Conservation (phyloP, 2,797 vertebrate species). For the Acanthiza pusilla region DNA sequence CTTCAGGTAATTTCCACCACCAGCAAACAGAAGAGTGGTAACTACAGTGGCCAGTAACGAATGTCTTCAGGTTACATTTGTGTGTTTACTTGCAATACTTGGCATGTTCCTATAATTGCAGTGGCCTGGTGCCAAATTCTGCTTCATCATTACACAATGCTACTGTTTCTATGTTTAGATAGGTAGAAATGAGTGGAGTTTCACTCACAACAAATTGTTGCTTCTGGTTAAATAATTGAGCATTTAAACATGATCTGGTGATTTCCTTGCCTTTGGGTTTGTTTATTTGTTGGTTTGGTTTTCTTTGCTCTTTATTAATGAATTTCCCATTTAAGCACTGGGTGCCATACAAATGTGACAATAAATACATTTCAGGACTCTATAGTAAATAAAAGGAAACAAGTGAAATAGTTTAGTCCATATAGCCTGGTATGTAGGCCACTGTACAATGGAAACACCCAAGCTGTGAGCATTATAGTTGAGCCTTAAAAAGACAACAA, state of each 20-base stretch:
- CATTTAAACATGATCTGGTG: background rate
- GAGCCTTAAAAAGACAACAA: background rate
- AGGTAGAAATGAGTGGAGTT: background rate
- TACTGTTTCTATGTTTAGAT: background rate
- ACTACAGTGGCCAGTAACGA: rapidly evolving
- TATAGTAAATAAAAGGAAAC: background rate
- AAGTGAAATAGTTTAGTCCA: background rate
- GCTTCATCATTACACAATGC: background rate
- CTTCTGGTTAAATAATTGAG: background rate
- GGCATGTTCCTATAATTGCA: background rate
- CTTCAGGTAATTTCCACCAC: background rate
- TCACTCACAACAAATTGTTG: background rate
- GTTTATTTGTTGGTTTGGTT: background rate
- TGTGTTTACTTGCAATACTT: background rate
- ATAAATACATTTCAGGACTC: background rate
- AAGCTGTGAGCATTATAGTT: background rate
- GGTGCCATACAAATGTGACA: background rate
- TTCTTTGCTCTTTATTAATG: background rate
- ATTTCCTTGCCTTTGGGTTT: background rate
- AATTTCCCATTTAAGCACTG: background rate
- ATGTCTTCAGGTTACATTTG: background rate
- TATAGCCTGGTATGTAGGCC: background rate
- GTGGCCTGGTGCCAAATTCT: background rate
- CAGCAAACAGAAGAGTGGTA: background rate
- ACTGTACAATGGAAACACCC: background rate